Base-by-base conservation (phyloP, 1,140 invertebrate species). In the Caenorhabditis remanei region DNA sequence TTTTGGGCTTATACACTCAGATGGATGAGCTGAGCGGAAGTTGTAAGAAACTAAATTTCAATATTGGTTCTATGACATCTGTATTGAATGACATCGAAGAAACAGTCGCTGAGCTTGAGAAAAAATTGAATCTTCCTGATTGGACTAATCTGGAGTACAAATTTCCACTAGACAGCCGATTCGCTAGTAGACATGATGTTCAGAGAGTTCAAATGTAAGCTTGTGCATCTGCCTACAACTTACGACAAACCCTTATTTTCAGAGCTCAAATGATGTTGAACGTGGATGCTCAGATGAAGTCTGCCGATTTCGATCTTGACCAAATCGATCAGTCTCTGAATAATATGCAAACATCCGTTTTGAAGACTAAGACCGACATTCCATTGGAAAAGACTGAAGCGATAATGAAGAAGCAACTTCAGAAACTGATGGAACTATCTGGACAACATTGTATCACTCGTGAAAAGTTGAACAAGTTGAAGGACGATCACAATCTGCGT, bases 161-260 rank as follows among this genome's bases (percentile, higher is more conserved):
- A 79, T 79, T 79, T 46, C 71, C 71, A 79, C n/a, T 79, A 7
- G 71, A 79, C n/a, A 79, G 71, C n/a, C 32, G 71, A 50, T 79
- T 79, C 9, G 71, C 71, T 8, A 50, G 19, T 13, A 48, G 71
- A 32, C 71, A 79, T 50, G 71, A 79, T 50, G 71, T 79, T 50
- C 71, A 79, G 71, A 79, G 71, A 79, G 71, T 79, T n/a, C 71
- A 79, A 79, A 79, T 79, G 71, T 79, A 79, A 19, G n/a, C 53
- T 40, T 63, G 8, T 1, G 24, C 32, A 32, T 63, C 13, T 32
- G 32, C 32, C 32, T 32, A 32, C 32, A 32, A 32, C 32, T 32
- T 32, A 32, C 32, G 32, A 32, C 32, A 32, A 32, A 32, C 0
- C 32, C 32, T 32, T 71, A 4, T 46, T 71, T 71, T 46, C 65